Conservation (phyloP, 1,140 invertebrate species). For the Cepaea nemoralis region DNA sequence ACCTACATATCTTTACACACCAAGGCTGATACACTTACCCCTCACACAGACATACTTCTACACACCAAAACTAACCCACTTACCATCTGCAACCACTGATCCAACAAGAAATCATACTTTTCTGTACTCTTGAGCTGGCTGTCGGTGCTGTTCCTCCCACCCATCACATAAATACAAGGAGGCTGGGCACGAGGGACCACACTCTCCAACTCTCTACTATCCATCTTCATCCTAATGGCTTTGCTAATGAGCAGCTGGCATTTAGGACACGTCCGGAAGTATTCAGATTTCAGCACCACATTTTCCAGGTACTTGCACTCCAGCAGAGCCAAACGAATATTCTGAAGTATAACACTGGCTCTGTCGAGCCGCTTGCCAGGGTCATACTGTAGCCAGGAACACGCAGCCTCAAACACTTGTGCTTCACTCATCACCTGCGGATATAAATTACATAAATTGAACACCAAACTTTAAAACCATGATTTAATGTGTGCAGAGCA, state of each 20-base stretch:
- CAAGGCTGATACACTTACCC: too few relatives aligned
- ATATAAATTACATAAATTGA: too few relatives aligned
- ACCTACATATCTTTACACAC: too few relatives aligned
- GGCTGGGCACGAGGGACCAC: constrained; percentile 64
- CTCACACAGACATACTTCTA: too few relatives aligned
- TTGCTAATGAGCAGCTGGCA: constrained; percentile 69
- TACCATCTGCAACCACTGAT: constrained; percentile 68
- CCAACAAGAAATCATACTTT: constrained; percentile 65
- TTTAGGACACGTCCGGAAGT: constrained; percentile 67
- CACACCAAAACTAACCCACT: too few relatives aligned
- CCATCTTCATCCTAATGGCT: constrained; percentile 60
- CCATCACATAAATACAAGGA: constrained; percentile 74
- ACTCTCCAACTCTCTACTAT: constrained; percentile 56
- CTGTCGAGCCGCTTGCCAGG: constrained; percentile 46
- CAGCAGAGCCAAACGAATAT: constrained; percentile 64
- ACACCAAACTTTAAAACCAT: too few relatives aligned
- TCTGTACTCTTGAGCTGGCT: constrained; percentile 69
- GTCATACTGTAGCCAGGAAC: constrained; percentile 65
- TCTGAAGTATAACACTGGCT: constrained; percentile 61
- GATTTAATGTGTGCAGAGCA: too few relatives aligned
- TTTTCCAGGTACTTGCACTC: constrained; percentile 65
- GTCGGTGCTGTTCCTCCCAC: constrained; percentile 67
- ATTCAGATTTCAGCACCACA: constrained; percentile 66
- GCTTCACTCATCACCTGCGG: constrained; percentile 54
- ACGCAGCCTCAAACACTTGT: constrained; percentile 77